Percentiles rank a stretch among this genome's conserved stretches.
phyloP scores from a whole-genome alignment of 2,797 vertebrate genomes.

The Lacerta bilineata region DNA sequence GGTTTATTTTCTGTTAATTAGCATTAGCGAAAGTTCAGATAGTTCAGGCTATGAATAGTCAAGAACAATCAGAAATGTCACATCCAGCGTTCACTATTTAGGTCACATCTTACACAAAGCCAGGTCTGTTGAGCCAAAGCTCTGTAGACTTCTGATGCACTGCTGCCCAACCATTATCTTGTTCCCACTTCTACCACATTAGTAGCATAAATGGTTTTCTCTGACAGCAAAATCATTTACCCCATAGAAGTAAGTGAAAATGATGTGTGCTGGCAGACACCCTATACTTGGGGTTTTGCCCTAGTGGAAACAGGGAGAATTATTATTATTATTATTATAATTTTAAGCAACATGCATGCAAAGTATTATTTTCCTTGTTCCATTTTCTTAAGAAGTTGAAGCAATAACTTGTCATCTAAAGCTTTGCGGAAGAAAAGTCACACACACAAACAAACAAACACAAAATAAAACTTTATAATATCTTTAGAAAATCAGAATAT shows the following conservation, averaged over 20 bases:
- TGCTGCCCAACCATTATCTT: not conserved
- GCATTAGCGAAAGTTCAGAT: not conserved
- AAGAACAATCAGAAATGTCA: not conserved
- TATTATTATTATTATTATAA: no score
- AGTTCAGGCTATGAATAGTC: conserved; percentile 24
- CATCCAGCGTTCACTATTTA: not conserved
- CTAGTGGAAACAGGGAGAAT: not conserved
- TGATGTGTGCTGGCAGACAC: not conserved
- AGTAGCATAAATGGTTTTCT: not conserved
- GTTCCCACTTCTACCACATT: not conserved
- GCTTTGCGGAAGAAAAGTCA: not conserved
- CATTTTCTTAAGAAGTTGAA: not conserved
- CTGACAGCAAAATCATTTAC: not conserved
- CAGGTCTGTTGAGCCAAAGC: not conserved
- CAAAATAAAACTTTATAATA: not conserved
- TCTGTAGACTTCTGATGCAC: rapidly evolving
- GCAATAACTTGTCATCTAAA: not conserved
- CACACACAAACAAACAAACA: not conserved
- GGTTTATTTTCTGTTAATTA: conserved; percentile 6
- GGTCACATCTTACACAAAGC: conserved; percentile 4
- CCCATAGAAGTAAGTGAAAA: not conserved
- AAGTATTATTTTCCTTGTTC: not conserved
- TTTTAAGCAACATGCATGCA: not conserved
- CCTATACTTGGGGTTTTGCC: not conserved
- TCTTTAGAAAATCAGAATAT: not conserved